A percentile compares a stretch with the other conserved stretches of the same genome.
Conservation (phyloP, 2,888 invertebrate species). For the Amblyjoppa proteus region DNA sequence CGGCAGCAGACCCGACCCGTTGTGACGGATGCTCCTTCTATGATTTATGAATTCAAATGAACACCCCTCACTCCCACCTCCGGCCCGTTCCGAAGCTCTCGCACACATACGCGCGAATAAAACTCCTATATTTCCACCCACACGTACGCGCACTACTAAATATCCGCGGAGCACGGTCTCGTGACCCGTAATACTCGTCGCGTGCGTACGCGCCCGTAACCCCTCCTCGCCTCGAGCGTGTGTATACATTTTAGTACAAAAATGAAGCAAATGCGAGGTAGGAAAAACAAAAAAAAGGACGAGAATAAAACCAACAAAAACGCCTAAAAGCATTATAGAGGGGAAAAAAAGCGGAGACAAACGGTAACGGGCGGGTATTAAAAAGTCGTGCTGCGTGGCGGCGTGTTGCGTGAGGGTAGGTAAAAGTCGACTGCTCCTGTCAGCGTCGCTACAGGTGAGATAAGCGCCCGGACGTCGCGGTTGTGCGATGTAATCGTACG, state of each 20-base stretch:
- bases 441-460: constrained; percentile 65
- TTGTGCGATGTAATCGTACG: constrained; percentile 63
- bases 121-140: constrained; percentile 29
- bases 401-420: constrained; percentile 58
- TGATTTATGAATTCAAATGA: constrained; percentile 70
- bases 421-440: constrained; percentile 51
- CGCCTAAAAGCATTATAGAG: constrained; percentile 31
- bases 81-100: constrained; percentile 40
- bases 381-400: constrained; percentile 61
- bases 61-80: constrained; percentile 16
- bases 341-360: constrained; percentile 53
- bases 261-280: constrained; percentile 15
- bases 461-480: constrained; percentile 61
- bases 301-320: not conserved
- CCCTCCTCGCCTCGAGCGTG: not conserved
- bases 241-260: constrained; percentile 21
- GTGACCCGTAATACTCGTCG: constrained; percentile 19
- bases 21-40: constrained; percentile 62
- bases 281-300: not conserved
- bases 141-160: not conserved
- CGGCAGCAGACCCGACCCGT: constrained; percentile 20
- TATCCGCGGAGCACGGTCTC: constrained; percentile 5
- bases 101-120: constrained; percentile 18
- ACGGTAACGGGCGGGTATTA: constrained; percentile 54
- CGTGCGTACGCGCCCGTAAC: constrained; percentile 2